Evolutionary conservation across 2,113 vertebrate species (phyloP).

Genomic region (Microtus montanus): DNA sequence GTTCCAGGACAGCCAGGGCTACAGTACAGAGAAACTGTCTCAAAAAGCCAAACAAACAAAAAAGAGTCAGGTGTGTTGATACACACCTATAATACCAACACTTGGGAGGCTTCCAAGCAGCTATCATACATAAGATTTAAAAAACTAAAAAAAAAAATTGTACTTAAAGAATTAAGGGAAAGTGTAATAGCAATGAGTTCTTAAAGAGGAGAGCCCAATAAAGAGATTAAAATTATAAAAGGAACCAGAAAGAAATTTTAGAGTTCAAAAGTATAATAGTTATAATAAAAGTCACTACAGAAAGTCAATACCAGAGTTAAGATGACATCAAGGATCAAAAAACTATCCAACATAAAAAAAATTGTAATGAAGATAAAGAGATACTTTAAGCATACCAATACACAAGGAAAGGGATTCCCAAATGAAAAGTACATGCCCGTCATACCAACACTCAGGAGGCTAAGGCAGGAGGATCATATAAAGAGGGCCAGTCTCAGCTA

Average conservation of each 20-base stretch:
- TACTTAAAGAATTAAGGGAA: slow-evolving; percentile 39
- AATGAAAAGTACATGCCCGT: background rate
- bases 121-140: background rate
- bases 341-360: slow-evolving; percentile 27
- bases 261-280: slow-evolving; percentile 35
- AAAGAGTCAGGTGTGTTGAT: background rate
- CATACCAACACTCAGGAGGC: background rate
- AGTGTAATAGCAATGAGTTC: background rate
- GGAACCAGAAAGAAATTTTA: slow-evolving; percentile 17
- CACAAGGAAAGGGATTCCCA: background rate
- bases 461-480: background rate
- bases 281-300: slow-evolving; percentile 24
- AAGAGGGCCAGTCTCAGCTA: background rate
- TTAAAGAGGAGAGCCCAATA: background rate
- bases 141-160: background rate
- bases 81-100: background rate
- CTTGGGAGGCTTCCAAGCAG: background rate
- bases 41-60: background rate
- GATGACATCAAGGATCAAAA: background rate
- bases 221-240: slow-evolving; percentile 33
- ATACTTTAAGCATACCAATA: background rate
- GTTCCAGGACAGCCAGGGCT: background rate
- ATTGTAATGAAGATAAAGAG: slow-evolving; percentile 22
- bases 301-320: background rate
- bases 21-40: background rate